A percentile compares a stretch with the other conserved stretches of the same genome.
Conservation (phyloP, 2,888 invertebrate species). For the Leptinotarsa haldemani region DNA sequence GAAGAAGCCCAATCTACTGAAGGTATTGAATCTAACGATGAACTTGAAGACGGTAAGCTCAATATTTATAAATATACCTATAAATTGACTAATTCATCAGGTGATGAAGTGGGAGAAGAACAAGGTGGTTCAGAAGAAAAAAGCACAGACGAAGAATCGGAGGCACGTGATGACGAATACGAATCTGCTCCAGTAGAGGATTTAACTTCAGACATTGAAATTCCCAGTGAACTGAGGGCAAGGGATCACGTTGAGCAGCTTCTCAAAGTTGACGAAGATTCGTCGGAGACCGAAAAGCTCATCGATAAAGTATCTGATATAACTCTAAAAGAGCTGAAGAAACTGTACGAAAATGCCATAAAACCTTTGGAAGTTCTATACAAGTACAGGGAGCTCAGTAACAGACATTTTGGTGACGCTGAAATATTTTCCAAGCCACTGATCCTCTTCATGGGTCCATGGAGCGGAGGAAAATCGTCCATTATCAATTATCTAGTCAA, state of each 20-base stretch:
- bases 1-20: slow-evolving; percentile 21
- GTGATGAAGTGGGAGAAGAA: neutral
- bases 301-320: slow-evolving; percentile 81
- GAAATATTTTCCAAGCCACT: slow-evolving; percentile 95
- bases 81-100: neutral
- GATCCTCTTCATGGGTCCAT: slow-evolving; percentile 94
- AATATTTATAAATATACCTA: neutral
- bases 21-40: slow-evolving; percentile 14
- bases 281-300: slow-evolving; percentile 76
- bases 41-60: slow-evolving; percentile 2
- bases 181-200: slow-evolving; percentile 68
- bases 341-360: slow-evolving; percentile 86
- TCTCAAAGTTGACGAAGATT: slow-evolving; percentile 82
- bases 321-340: slow-evolving; percentile 86
- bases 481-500: slow-evolving; percentile 93
- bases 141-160: slow-evolving; percentile 19
- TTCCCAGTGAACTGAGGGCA: slow-evolving; percentile 81
- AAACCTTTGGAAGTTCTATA: slow-evolving; percentile 91
- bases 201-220: slow-evolving; percentile 74
- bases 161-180: slow-evolving; percentile 33
- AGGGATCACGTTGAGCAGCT: slow-evolving; percentile 85
- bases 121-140: slow-evolving; percentile 7
- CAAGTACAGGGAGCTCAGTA: slow-evolving; percentile 92
- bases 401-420: slow-evolving; percentile 91
- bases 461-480: slow-evolving; percentile 96